Base-by-base conservation (phyloP, 2,888 invertebrate genomes). In the Lycia hirtaria region DNA sequence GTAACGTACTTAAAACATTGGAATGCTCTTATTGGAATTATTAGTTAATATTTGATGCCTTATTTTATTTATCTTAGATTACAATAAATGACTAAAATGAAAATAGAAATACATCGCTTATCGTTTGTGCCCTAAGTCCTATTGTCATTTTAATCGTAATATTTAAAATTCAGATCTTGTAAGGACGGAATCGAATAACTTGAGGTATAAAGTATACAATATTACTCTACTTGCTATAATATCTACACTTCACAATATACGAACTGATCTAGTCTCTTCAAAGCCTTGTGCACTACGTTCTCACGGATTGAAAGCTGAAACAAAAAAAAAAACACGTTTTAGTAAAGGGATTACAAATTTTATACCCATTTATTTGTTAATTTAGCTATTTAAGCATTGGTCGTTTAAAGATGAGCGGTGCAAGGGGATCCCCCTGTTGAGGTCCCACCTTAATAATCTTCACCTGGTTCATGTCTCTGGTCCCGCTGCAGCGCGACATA, bases 401-500 rank as follows among this genome's bases (percentile, higher is more conserved):
- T n/a, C n/a, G n/a, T n/a, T n/a, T n/a, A n/a, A n/a, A n/a, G n/a
- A n/a, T n/a, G n/a, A n/a, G n/a, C n/a, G n/a, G n/a, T n/a, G n/a
- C n/a, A n/a, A n/a, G n/a, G n/a, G n/a, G n/a, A n/a, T n/a, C n/a
- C n/a, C n/a, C n/a, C n/a, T n/a, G n/a, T n/a, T n/a, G n/a, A n/a
- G n/a, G n/a, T n/a, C n/a, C n/a, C n/a, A n/a, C n/a, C n/a, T n/a
- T n/a, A n/a, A n/a, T n/a, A n/a, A n/a, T n/a, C n/a, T 12, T 33
- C 58, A 78, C 83, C 77, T 57, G 79, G 69, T 22, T 70, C 68
- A 72, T 81, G 80, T 22, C 83, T 65, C 62, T 77, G 75, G 76
- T 92, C 91, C 48, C 92, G 74, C 78, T 92, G 92, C 90, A 98
- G 96, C 75, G 97, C 97, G 80, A 99, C 98, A 92, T 99, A 99